Conservation (phyloP, 2,797 vertebrate genomes). For the Oreortyx pictus region DNA sequence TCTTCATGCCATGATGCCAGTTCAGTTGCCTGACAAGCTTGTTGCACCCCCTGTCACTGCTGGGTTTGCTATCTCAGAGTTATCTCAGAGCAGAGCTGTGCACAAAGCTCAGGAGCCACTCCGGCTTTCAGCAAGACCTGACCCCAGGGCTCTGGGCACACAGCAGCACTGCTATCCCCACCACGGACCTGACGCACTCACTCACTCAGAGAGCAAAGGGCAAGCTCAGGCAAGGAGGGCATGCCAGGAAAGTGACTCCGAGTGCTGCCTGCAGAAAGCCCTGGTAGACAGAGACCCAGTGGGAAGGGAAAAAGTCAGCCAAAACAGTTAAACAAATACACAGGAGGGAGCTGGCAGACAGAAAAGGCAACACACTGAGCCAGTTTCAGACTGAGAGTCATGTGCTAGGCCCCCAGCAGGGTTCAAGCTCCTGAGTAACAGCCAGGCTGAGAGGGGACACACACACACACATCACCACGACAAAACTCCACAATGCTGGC, state of each 20-base stretch:
- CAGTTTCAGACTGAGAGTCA: slow-evolving; percentile 38
- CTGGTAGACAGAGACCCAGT: slow-evolving; percentile 11
- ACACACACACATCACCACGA: neutral
- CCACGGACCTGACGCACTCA: accelerated
- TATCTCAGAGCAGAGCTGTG: neutral
- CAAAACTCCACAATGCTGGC: neutral
- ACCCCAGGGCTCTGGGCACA: no score
- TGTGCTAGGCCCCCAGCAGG: slow-evolving; percentile 45
- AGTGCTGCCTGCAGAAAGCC: neutral
- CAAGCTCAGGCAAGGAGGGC: neutral
- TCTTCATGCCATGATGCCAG: accelerated
- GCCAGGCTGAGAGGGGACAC: neutral
- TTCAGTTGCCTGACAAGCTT: neutral
- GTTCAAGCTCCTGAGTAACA: neutral
- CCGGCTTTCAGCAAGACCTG: neutral
- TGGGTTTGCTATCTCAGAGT: neutral
- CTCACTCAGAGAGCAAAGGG: neutral
- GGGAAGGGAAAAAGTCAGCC: neutral
- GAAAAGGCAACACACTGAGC: neutral
- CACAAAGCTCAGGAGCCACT: neutral
- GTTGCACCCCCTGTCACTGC: neutral
- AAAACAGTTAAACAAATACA: slow-evolving; percentile 59
- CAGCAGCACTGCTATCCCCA: neutral
- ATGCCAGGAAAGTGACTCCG: neutral
- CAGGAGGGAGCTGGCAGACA: slow-evolving; percentile 56